Evolutionary conservation across 1,140 invertebrate genomes (phyloP).

Genomic region (Sycobia sp.): DNA sequence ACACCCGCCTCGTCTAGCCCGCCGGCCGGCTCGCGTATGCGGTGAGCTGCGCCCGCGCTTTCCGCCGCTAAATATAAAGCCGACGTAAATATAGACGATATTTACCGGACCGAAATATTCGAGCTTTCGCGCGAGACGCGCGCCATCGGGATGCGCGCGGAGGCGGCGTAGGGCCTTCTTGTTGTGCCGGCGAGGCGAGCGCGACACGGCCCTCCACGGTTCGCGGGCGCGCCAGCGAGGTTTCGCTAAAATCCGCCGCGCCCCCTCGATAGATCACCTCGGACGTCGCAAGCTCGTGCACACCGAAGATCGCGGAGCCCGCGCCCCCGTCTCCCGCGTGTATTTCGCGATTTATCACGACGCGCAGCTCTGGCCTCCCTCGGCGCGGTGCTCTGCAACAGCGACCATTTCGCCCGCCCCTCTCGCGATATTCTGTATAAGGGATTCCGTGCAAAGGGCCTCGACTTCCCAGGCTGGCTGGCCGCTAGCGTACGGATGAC

Average conservation of each 20-base stretch:
- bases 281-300: too few relatives aligned
- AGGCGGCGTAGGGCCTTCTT: background rate
- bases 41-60: conserved; percentile 42
- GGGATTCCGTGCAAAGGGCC: too few relatives aligned
- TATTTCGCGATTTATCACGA: conserved; percentile 35
- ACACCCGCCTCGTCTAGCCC: conserved; percentile 53
- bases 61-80: conserved; percentile 56
- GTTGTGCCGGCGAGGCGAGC: too few relatives aligned
- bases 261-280: too few relatives aligned
- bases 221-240: background rate
- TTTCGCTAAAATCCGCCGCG: too few relatives aligned
- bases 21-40: conserved; percentile 42
- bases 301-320: conserved; percentile 8
- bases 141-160: background rate
- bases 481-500: too few relatives aligned
- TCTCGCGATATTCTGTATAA: too few relatives aligned
- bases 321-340: background rate
- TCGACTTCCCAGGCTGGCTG: too few relatives aligned
- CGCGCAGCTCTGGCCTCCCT: too few relatives aligned
- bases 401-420: background rate
- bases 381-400: too few relatives aligned
- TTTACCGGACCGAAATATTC: conserved; percentile 56
- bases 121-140: conserved; percentile 40
- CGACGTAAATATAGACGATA: conserved; percentile 58
- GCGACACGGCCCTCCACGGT: too few relatives aligned